These are phyloP conservation scores for Sebastiscus albofasciatus DNA, from an alignment of 2,797 vertebrate species.

Conservation along the genomic window DNA sequence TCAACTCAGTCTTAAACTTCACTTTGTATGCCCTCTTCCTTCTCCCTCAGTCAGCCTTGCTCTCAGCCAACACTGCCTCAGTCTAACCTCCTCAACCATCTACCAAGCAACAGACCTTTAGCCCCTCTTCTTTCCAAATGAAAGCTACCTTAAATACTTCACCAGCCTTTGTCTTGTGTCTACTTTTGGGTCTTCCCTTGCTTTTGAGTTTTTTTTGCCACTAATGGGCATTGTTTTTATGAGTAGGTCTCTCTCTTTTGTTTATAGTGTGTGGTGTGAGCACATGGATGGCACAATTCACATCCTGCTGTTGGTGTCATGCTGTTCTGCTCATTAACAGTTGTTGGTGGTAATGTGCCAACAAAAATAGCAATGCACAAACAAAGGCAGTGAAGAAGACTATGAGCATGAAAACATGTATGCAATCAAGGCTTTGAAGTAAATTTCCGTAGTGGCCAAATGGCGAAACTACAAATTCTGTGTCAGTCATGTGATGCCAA, in stretches of 20 bases:
- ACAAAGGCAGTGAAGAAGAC: not conserved
- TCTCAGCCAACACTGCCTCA: not conserved
- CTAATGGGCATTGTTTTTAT: not conserved
- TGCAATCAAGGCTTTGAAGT: not conserved
- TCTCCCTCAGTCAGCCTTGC: not conserved
- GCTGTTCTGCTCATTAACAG: not conserved
- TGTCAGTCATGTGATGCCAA: too few relatives aligned
- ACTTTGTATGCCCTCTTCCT: not conserved
- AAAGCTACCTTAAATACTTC: not conserved
- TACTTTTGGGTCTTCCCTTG: not conserved
- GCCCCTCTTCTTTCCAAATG: not conserved
- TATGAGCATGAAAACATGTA: not conserved
- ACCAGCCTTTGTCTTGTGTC: not conserved
- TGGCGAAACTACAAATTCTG: too few relatives aligned
- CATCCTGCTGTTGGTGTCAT: not conserved
- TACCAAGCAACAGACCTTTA: not conserved
- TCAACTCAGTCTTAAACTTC: not conserved
- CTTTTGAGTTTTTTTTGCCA: not conserved
- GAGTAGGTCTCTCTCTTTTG: not conserved
- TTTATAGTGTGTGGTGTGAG: too few relatives aligned
- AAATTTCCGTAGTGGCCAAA: too few relatives aligned
- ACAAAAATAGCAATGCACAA: not conserved
- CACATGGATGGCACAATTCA: not conserved
- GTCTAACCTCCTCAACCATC: not conserved
- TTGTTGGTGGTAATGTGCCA: not conserved